phyloP scores from a whole-genome alignment of 2,888 invertebrate genomes.

The Hydroisotoma schaefferi region DNA sequence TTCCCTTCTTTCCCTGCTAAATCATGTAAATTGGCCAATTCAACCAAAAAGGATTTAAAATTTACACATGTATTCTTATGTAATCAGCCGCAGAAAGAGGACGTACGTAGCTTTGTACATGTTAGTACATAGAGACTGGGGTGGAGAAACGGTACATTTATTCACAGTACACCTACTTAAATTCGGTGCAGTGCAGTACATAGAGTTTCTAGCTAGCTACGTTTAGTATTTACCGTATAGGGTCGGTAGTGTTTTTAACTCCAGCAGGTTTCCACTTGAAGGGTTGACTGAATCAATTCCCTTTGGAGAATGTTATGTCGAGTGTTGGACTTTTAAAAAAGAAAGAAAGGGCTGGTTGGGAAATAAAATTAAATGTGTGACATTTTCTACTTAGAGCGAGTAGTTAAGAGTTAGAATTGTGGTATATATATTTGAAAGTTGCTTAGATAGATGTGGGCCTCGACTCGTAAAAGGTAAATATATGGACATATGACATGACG shows the following conservation, averaged over 20 bases:
- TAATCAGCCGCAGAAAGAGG: conserved; percentile 10
- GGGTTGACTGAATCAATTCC: conserved; percentile 16
- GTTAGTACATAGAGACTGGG: too few species aligned
- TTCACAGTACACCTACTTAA: too few species aligned
- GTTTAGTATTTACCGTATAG: too few species aligned
- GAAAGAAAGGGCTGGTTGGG: too few species aligned
- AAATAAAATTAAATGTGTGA: conserved; percentile 5
- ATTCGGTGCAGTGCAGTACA: too few species aligned
- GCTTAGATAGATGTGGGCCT: not conserved
- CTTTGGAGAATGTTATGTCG: not conserved
- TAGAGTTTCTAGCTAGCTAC: conserved; percentile 5
- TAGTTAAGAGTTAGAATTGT: too few species aligned
- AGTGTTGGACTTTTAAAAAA: not conserved
- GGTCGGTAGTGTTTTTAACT: too few species aligned
- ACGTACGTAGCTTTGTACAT: too few species aligned
- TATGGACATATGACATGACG: conserved; percentile 23
- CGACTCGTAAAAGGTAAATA: not conserved
- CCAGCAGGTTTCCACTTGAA: conserved; percentile 11
- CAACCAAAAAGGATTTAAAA: conserved; percentile 14
- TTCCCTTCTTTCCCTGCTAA: too few species aligned
- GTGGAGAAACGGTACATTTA: too few species aligned
- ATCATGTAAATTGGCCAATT: conserved; percentile 15
- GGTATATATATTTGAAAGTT: too few species aligned
- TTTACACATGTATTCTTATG: conserved; percentile 17
- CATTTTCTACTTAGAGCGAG: not conserved